Evolutionary conservation across 1,140 invertebrate genomes (phyloP).

Genomic region (Brachionus rotundiformis): DNA sequence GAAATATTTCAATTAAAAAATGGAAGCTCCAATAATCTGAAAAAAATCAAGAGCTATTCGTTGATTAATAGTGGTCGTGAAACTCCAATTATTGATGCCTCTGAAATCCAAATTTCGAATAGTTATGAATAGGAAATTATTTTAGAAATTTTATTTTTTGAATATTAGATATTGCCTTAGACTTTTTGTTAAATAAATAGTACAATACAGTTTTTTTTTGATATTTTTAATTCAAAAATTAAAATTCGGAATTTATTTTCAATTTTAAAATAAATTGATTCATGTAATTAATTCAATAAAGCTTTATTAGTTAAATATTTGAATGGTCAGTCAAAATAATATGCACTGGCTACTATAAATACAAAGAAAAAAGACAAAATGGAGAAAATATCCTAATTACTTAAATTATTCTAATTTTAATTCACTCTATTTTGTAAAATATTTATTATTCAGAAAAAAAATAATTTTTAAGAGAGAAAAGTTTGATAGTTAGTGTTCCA

Average conservation of each 20-base stretch:
- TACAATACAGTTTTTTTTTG: too few relatives aligned
- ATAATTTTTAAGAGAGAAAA: not conserved
- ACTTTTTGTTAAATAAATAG: too few relatives aligned
- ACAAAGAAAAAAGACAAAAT: not conserved
- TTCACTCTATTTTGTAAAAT: not conserved
- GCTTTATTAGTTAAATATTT: too few relatives aligned
- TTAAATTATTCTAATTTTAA: not conserved
- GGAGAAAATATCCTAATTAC: not conserved
- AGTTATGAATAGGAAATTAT: not conserved
- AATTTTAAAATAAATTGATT: too few relatives aligned
- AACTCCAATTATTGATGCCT: constrained; percentile 26
- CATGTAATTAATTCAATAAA: too few relatives aligned
- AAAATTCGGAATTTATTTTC: too few relatives aligned
- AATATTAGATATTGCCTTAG: not conserved
- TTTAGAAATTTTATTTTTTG: not conserved
- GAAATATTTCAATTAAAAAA: not conserved
- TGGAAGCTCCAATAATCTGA: not conserved
- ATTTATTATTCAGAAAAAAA: not conserved
- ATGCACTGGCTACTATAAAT: not conserved
- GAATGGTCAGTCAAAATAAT: not conserved
- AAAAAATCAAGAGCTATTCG: not conserved
- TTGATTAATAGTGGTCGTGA: not conserved
- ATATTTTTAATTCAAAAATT: too few relatives aligned
- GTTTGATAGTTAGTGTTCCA: not conserved
- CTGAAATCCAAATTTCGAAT: not conserved